Evolutionary conservation across 2,797 vertebrate species (phyloP).

Genomic region (Danio aesculapii): DNA sequence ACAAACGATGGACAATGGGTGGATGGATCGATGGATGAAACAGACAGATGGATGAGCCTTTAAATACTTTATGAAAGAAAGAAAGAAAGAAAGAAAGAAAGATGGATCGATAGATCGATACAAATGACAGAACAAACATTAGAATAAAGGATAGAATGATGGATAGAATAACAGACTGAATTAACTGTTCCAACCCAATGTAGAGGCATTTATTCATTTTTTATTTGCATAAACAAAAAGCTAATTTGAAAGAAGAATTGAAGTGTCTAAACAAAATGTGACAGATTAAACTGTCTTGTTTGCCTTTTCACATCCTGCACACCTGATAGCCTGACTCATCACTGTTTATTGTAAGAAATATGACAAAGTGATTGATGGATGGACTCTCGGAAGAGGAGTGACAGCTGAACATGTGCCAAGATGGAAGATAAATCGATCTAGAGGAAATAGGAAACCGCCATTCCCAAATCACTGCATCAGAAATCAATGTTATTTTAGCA

Average conservation of each 20-base stretch:
- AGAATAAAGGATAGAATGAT: no score
- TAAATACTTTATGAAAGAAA: no score
- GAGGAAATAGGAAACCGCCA: not conserved
- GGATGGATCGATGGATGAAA: no score
- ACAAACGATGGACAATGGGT: no score
- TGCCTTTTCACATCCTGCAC: slow-evolving; percentile 10
- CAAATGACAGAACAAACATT: no score
- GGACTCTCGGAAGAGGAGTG: slow-evolving; percentile 21
- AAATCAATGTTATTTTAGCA: not conserved
- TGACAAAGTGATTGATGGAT: slow-evolving; percentile 53
- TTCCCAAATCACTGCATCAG: not conserved
- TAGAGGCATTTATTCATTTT: not conserved
- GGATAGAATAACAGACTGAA: not conserved
- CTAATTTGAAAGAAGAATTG: slow-evolving; percentile 23
- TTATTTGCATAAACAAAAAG: not conserved
- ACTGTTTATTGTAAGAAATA: slow-evolving; percentile 45
- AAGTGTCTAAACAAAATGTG: slow-evolving; percentile 21
- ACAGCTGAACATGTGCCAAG: slow-evolving; percentile 12
- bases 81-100: no score
- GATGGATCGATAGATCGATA: no score
- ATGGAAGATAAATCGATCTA: slow-evolving; percentile 19
- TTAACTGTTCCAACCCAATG: not conserved
- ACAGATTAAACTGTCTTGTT: slow-evolving; percentile 36
- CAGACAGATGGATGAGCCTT: no score
- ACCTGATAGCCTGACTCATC: slow-evolving; percentile 36